A percentile compares a stretch with the other conserved stretches of the same genome.
Evolutionary conservation across 2,113 vertebrate species (phyloP).

Genomic region (Corythornis madagascariensis): DNA sequence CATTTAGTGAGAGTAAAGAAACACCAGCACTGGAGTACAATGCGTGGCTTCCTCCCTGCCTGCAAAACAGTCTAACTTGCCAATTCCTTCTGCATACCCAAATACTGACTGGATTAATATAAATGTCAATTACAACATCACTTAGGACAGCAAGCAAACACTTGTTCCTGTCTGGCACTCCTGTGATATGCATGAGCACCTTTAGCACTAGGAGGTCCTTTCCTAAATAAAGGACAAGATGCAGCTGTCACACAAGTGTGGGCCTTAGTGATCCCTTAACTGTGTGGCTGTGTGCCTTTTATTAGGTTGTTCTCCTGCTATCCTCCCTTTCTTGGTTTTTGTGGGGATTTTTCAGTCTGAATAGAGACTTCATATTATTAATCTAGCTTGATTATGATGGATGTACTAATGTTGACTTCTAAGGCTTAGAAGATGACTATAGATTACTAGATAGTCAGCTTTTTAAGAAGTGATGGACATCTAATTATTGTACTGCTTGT

Average conservation of each 20-base stretch:
- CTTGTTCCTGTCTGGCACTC: slow-evolving; percentile 10
- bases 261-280: not conserved
- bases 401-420: not conserved
- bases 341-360: not conserved
- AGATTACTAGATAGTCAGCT: not conserved
- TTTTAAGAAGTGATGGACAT: not conserved
- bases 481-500: not conserved
- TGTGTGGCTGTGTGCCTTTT: not conserved
- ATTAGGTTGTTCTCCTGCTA: not conserved
- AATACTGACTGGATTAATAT: slow-evolving; percentile 33
- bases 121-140: slow-evolving; percentile 39
- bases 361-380: not conserved
- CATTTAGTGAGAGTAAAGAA: not conserved
- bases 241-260: not conserved
- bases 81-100: not conserved
- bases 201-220: not conserved
- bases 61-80: slow-evolving; percentile 38
- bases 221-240: not conserved
- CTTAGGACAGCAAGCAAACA: not conserved
- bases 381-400: not conserved
- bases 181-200: not conserved
- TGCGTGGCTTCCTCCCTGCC: slow-evolving; percentile 28
- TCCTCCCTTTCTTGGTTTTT: not conserved
- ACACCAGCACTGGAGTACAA: not conserved
- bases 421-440: not conserved